These are phyloP conservation scores for Pammene fasciana DNA, from an alignment of 2,888 invertebrate genomes.

Conservation along the genomic window DNA sequence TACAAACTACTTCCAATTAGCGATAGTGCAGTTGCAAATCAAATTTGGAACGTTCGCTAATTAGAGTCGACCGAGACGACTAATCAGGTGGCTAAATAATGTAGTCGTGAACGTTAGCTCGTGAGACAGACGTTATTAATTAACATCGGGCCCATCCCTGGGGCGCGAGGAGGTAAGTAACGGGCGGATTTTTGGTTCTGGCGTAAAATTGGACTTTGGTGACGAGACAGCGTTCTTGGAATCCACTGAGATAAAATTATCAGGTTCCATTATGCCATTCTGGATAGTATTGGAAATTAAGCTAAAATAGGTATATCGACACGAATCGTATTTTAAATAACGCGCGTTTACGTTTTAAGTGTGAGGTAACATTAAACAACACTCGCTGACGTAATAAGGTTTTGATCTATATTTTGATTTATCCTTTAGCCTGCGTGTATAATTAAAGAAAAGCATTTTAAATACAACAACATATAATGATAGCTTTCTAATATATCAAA, in stretches of 20 bases:
- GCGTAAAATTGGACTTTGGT: not conserved
- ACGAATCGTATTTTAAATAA: too few species aligned
- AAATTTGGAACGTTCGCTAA: conserved; percentile 75
- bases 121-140: conserved; percentile 82
- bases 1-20: conserved; percentile 75
- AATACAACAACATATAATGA: not conserved
- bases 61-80: conserved; percentile 76
- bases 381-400: too few species aligned
- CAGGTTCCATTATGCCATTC: too few species aligned
- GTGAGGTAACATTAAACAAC: too few species aligned
- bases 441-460: not conserved
- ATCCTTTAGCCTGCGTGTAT: too few species aligned
- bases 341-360: too few species aligned
- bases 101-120: conserved; percentile 80
- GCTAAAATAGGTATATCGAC: too few species aligned
- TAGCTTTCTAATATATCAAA: conserved; percentile 7
- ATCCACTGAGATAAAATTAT: too few species aligned
- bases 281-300: too few species aligned
- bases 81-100: conserved; percentile 83
- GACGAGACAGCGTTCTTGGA: not conserved
- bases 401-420: too few species aligned
- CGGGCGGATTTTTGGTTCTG: not conserved
- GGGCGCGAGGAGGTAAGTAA: conserved; percentile 45
- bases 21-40: conserved; percentile 77
- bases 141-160: conserved; percentile 66